A percentile compares a stretch with the other conserved stretches of the same genome.
These are phyloP conservation scores for Pandemis corylana DNA, from an alignment of 2,888 invertebrate genomes.

Conservation along the genomic window DNA sequence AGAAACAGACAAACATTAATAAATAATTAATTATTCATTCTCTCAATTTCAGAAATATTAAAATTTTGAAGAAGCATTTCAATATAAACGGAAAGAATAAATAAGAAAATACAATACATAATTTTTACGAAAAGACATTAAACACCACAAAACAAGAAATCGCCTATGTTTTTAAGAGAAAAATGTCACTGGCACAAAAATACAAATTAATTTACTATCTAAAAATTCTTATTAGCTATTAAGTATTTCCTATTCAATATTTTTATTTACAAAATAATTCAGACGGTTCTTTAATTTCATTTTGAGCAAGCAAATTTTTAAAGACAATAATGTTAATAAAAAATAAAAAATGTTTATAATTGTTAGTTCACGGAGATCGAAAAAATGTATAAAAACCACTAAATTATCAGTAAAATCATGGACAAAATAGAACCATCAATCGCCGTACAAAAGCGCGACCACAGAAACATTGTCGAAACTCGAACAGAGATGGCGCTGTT, in stretches of 20 bases:
- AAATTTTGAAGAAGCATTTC: background rate
- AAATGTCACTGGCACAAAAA: conserved; percentile 33
- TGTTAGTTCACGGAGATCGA: background rate
- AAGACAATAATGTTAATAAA: background rate
- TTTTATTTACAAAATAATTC: conserved; percentile 27
- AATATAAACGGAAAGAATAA: background rate
- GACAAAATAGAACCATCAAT: too few relatives aligned
- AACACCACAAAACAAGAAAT: background rate
- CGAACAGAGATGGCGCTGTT: too few relatives aligned
- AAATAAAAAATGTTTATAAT: background rate
- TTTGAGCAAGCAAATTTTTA: background rate
- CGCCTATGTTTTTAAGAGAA: conserved; percentile 7
- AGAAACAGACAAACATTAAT: background rate
- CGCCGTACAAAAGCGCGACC: too few relatives aligned
- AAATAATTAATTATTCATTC: background rate
- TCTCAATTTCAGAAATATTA: background rate
- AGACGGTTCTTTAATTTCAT: background rate
- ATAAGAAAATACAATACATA: background rate
- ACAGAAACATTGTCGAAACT: too few relatives aligned
- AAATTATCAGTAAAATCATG: too few relatives aligned
- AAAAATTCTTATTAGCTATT: background rate
- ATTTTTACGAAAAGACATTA: background rate
- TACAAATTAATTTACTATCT: background rate
- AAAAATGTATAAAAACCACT: background rate
- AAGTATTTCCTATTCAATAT: conserved; percentile 20